A percentile compares a stretch with the other conserved stretches of the same genome.
Conservation (phyloP, 2,888 invertebrate species). For the Nomada flava region DNA sequence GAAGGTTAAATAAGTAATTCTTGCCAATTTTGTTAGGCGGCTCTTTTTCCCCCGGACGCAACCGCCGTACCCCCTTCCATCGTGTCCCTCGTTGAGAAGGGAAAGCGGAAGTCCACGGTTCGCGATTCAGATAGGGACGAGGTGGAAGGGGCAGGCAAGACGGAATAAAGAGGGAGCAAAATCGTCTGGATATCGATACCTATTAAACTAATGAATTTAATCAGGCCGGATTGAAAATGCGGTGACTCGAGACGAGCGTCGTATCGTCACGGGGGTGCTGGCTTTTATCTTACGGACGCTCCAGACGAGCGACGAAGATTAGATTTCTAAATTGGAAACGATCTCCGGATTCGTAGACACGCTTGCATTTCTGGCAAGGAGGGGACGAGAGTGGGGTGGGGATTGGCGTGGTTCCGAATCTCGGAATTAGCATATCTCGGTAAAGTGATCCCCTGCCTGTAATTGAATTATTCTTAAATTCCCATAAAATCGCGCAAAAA, state of each 20-base stretch:
- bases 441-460: conserved; percentile 82
- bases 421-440: conserved; percentile 84
- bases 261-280: conserved; percentile 39
- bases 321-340: conserved; percentile 84
- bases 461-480: conserved; percentile 85
- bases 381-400: neutral
- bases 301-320: conserved; percentile 83
- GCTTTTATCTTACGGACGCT: conserved; percentile 76
- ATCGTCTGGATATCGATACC: conserved; percentile 83
- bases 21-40: conserved; percentile 79
- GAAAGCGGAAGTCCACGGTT: conserved; percentile 68
- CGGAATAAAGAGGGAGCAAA: conserved; percentile 53
- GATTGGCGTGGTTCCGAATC: conserved; percentile 59
- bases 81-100: conserved; percentile 6
- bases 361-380: conserved; percentile 34
- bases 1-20: conserved; percentile 80
- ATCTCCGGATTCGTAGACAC: conserved; percentile 66
- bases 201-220: conserved; percentile 84
- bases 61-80: conserved; percentile 33
- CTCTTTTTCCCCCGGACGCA: conserved; percentile 48
- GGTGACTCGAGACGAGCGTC: conserved; percentile 62
- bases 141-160: conserved; percentile 29
- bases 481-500: conserved; percentile 84
- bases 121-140: conserved; percentile 57
- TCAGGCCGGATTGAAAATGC: conserved; percentile 79